Evolutionary conservation across 2,888 invertebrate genomes (phyloP), one percentile per base, ranked within the genome.

Genomic region (Rhaphigaster nebulosa): DNA sequence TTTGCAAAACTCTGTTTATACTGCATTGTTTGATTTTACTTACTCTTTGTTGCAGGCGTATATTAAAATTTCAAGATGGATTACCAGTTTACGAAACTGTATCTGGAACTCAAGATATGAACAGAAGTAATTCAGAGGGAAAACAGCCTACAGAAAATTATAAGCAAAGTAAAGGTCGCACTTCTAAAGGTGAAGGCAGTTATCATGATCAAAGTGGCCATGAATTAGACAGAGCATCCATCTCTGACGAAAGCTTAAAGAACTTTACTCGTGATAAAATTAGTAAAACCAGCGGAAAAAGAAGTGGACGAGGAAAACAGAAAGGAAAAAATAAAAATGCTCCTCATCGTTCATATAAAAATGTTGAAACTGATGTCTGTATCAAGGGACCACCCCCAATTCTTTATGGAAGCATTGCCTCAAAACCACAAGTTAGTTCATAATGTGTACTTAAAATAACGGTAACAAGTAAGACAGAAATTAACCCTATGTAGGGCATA

Each of bases 11-110:
- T 45, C 10, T 45, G 45, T 45, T 45, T 45, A 10, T 10, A 45
- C 10, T 34, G 34, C 38, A 76, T 76, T 38, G 38, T 20, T 38
- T 76, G 6, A 76, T 76, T 20, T 76, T 38, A 38, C 12, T 76
- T 38, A 38, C 12, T 8, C 18, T 88, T 88, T 88, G 20, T 88
- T 88, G 20, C n/a, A 84, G 84, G 45, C 84, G 84, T n/a, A 6
- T n/a, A 50, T 84, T 84, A 12, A 13, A 84, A 50, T 84, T 84
- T 84, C 84, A 84, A 45, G 84, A 84, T 84, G 84, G 84, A 84
- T 26, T n/a, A 15, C n/a, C 84, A 45, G 84, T 45, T 84, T 84
- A 84, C 15, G 6, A 41, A 41, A 84, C 34, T n/a, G 0, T 45
- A 45, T 84, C 84, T n/a, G 84, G 8, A 15, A 50, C 84, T 84